phyloP scores from a whole-genome alignment of 2,113 vertebrate genomes.

The Festucalex cinctus region DNA sequence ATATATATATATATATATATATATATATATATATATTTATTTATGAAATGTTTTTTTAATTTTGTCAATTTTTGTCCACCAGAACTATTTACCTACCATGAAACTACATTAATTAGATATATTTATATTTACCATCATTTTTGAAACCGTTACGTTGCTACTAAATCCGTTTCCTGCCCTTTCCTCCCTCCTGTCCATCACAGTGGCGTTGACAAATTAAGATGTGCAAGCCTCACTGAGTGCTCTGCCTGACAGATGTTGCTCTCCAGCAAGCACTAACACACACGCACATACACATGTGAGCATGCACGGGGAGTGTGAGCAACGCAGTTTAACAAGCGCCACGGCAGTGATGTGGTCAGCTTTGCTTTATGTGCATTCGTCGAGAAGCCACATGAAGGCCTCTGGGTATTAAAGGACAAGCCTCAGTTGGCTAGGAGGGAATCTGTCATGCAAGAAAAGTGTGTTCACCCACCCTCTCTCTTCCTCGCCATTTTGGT shows the following conservation, averaged over 20 bases:
- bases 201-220: conserved; percentile 68
- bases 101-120: background rate
- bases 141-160: background rate
- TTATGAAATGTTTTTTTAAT: no score
- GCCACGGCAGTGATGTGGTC: conserved; percentile 73
- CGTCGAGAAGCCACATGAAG: conserved; percentile 78
- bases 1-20: no score
- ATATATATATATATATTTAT: no score
- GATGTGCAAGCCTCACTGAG: conserved; percentile 61
- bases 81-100: no score
- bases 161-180: background rate
- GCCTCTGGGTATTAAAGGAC: conserved; percentile 79
- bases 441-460: conserved; percentile 80
- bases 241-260: conserved; percentile 49
- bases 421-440: conserved; percentile 80
- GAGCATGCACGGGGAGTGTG: conserved; percentile 61
- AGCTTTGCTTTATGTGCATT: conserved; percentile 74
- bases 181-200: conserved; percentile 37
- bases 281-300: conserved; percentile 38
- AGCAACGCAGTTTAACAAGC: conserved; percentile 75
- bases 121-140: background rate
- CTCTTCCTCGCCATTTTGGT: conserved; percentile 49
- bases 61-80: no score
- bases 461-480: conserved; percentile 66
- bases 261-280: conserved; percentile 38